phyloP scores from a whole-genome alignment of 2,888 invertebrate genomes.

The Brachyopa scutellaris region DNA sequence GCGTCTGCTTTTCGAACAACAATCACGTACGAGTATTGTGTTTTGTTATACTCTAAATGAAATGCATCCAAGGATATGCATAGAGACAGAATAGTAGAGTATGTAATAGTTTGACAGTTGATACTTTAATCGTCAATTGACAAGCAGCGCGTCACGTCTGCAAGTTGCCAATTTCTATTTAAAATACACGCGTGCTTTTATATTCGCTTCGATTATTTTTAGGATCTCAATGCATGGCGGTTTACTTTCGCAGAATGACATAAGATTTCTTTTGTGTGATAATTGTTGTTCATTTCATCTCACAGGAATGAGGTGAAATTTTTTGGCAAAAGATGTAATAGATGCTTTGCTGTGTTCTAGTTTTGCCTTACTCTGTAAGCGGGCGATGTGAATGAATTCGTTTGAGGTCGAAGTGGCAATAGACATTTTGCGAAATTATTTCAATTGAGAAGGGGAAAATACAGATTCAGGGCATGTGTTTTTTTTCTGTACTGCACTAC shows the following conservation, averaged over 20 bases:
- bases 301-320: constrained; percentile 63
- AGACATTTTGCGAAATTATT: background rate
- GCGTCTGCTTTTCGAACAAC: constrained; percentile 28
- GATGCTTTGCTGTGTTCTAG: constrained; percentile 57
- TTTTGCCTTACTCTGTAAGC: constrained; percentile 16
- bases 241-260: constrained; percentile 59
- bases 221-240: constrained; percentile 12
- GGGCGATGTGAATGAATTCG: constrained; percentile 54
- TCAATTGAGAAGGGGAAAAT: background rate
- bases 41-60: background rate
- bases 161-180: constrained; percentile 46
- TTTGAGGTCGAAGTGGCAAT: constrained; percentile 49
- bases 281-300: constrained; percentile 46
- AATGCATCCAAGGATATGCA: constrained; percentile 34
- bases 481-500: background rate
- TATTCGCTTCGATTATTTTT: constrained; percentile 43
- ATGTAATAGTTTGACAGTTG: constrained; percentile 42
- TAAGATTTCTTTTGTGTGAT: constrained; percentile 50
- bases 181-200: constrained; percentile 15
- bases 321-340: constrained; percentile 47
- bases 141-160: constrained; percentile 19
- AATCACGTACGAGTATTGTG: constrained; percentile 31
- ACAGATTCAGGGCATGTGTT: background rate
- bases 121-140: constrained; percentile 49
- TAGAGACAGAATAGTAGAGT: background rate